Evolutionary conservation across 2,797 vertebrate species (phyloP).

Genomic region (Galaxias olidus): DNA sequence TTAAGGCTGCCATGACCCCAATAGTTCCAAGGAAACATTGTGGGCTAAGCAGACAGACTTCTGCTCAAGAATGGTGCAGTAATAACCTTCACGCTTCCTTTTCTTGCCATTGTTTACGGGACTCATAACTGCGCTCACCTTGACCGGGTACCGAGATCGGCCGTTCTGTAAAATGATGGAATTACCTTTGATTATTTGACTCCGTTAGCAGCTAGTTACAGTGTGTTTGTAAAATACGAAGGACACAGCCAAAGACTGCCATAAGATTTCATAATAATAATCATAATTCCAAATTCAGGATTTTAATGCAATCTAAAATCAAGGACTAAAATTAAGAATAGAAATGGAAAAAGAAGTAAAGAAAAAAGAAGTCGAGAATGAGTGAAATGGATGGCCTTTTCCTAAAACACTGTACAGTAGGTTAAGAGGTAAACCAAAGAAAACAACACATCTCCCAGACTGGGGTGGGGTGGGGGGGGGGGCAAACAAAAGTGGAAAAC

Average conservation of each 20-base stretch:
- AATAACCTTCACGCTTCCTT: conserved; percentile 47
- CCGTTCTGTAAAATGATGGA: background rate
- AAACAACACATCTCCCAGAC: conserved; percentile 38
- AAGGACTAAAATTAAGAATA: background rate
- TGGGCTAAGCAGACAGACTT: conserved; percentile 42
- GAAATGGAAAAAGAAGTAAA: background rate
- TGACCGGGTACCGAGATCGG: conserved; percentile 8
- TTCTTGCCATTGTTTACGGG: conserved; percentile 37
- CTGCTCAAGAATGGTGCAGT: conserved; percentile 41
- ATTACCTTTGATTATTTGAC: too few species aligned
- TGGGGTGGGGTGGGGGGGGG: background rate
- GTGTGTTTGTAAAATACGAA: too few species aligned
- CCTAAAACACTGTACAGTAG: conserved; percentile 7
- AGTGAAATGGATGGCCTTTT: conserved; percentile 9
- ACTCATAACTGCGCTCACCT: conserved; percentile 42
- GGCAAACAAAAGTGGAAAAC: background rate
- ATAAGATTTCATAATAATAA: too few species aligned
- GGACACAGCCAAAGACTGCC: too few species aligned
- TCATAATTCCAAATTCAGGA: too few species aligned
- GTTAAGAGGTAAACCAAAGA: conserved; percentile 15
- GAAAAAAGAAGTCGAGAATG: background rate
- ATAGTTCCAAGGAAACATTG: conserved; percentile 74
- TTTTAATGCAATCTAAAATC: too few species aligned
- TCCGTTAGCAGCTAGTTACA: too few species aligned
- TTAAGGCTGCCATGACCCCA: conserved; percentile 79